phyloP scores from a whole-genome alignment of 92 coral and sea anemone species.

The Virgularia gustaviana region DNA sequence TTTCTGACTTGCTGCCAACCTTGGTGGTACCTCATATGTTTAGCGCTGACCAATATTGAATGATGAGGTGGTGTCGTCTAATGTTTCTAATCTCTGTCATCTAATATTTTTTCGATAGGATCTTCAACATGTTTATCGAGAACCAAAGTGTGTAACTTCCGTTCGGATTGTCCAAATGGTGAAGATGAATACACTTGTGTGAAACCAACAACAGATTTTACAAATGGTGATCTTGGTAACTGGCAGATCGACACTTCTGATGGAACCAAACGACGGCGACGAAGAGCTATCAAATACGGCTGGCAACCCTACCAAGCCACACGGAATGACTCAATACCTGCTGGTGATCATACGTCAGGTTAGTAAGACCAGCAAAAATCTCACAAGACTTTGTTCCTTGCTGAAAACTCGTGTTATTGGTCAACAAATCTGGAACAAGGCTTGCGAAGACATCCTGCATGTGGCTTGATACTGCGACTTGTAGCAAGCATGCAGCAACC shows the following conservation, averaged over 20 bases:
- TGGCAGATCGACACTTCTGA: conserved; percentile 79
- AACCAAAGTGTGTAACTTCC: conserved; percentile 80
- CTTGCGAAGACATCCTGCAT: neutral
- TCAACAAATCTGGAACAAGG: neutral
- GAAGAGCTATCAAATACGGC: conserved; percentile 55
- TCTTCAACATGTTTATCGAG: conserved; percentile 9
- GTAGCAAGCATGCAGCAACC: neutral
- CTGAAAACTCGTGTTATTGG: too few species aligned
- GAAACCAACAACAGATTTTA: conserved; percentile 61
- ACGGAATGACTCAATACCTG: conserved; percentile 62
- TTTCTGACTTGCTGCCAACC: too few species aligned
- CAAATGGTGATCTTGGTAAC: conserved; percentile 79
- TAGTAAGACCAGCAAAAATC: neutral
- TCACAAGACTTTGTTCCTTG: neutral
- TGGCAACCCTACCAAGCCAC: conserved; percentile 62
- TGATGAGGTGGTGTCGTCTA: neutral
- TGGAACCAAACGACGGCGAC: conserved; percentile 44
- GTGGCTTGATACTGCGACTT: neutral
- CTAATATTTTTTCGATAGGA: neutral
- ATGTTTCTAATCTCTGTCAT: neutral
- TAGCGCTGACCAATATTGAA: too few species aligned
- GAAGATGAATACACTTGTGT: conserved; percentile 79
- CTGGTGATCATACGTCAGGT: conserved; percentile 88
- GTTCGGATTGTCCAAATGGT: conserved; percentile 69
- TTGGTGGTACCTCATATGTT: too few species aligned